Base-by-base conservation (phyloP, 2,113 vertebrate species). In the Alouatta palliata region DNA sequence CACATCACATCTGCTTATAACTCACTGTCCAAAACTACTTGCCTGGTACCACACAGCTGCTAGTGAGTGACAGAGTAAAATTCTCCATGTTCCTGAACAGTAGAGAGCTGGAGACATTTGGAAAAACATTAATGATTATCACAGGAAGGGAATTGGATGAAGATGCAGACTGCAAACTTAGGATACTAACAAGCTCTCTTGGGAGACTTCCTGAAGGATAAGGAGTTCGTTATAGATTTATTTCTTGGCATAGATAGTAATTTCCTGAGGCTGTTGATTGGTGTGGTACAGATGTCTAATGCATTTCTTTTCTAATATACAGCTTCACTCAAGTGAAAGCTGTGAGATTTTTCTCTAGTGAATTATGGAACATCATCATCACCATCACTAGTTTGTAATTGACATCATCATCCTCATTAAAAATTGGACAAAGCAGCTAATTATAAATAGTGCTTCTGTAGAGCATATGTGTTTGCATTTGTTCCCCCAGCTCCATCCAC, bases 241-340 rank as follows among this genome's bases (percentile, higher is more conserved):
- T 91, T 97, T 96, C 92, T 97, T 96, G 96, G 97, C 94, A 77
- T 6, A 37, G 64, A 66, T 77, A 89, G 40, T 75, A 83, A 82
- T 95, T 94, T 91, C 87, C 71, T 47, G 79, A 87, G 90, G 61
- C 93, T 95, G 79, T 76, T 68, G 93, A 94, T 95, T 95, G 79
- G 82, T 16, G 21, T 35, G 93, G 90, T 56, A 61, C 91, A 95
- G 92, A 93, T 84, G 87, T 94, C 95, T 97, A 95, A 97, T 96
- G 94, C 76, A 90, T 96, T 94, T 40, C 49, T 94, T 90, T 79
- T 68, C 47, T 71, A 90, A 95, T 73, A 84, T 80, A 91, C 52
- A 87, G 96, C 93, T 83, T 91, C 83, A 66, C 75, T 95, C 84
- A 76, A 84, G 43, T 21, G 17, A 86, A 96, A 96, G 81, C 94